phyloP scores from a whole-genome alignment of 2,888 invertebrate species.

The Petrolisthes manimaculis region DNA sequence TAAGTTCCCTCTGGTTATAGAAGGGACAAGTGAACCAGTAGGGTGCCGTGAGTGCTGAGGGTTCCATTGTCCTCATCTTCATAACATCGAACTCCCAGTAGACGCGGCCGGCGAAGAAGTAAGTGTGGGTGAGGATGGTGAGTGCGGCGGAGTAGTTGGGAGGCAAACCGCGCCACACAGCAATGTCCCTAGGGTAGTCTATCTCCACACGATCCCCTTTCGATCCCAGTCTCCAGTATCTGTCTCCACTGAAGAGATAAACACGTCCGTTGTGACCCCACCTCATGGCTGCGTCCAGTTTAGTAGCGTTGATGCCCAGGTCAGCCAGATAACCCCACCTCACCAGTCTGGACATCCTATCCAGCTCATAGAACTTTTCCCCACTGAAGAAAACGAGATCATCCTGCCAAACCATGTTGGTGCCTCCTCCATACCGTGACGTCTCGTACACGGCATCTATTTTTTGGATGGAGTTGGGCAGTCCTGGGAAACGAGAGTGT shows the following conservation, averaged over 20 bases:
- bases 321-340: constrained; percentile 79
- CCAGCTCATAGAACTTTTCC: constrained; percentile 79
- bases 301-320: constrained; percentile 84
- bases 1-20: not conserved
- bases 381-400: constrained; percentile 89
- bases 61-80: constrained; percentile 82
- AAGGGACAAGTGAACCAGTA: constrained; percentile 87
- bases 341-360: constrained; percentile 74
- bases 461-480: constrained; percentile 82
- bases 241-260: constrained; percentile 86
- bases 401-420: constrained; percentile 79
- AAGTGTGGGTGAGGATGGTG: constrained; percentile 88
- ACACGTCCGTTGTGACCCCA: constrained; percentile 95
- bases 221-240: constrained; percentile 89
- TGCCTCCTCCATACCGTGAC: too few relatives aligned
- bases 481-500: constrained; percentile 82
- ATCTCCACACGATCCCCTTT: constrained; percentile 80
- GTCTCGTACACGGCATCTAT: constrained; percentile 88
- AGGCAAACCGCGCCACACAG: constrained; percentile 92
- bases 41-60: constrained; percentile 80
- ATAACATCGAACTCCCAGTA: constrained; percentile 71
- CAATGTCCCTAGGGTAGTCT: constrained; percentile 94
- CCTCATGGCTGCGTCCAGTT: constrained; percentile 90
- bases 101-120: constrained; percentile 90
- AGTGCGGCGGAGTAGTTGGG: constrained; percentile 92